Conservation (phyloP, 2,888 invertebrate species). For the Ichneumoninae sp. region DNA sequence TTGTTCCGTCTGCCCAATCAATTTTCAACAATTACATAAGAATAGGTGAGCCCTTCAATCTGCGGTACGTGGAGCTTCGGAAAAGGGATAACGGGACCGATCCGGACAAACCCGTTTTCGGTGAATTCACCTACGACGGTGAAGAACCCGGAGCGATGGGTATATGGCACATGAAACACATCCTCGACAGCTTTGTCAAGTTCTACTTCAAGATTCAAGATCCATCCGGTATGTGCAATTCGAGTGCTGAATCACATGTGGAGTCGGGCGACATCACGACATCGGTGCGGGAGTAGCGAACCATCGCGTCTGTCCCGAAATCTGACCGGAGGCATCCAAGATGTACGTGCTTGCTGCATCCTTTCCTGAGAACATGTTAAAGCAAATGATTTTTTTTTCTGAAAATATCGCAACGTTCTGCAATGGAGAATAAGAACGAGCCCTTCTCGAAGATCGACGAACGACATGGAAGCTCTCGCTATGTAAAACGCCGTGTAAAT, state of each 20-base stretch:
- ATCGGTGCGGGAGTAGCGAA: neutral
- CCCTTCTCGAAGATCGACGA: too few relatives aligned
- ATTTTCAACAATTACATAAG: neutral
- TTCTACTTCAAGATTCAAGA: conserved; percentile 24
- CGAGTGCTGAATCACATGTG: neutral
- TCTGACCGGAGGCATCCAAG: neutral
- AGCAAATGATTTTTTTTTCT: neutral
- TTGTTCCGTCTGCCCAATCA: neutral
- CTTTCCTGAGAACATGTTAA: neutral
- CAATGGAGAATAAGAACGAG: too few relatives aligned
- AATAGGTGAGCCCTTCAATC: neutral
- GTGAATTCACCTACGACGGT: neutral
- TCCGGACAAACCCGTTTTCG: neutral
- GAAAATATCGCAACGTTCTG: too few relatives aligned
- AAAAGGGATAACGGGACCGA: neutral
- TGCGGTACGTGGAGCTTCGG: neutral
- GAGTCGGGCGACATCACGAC: neutral
- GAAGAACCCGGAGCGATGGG: neutral
- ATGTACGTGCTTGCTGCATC: neutral
- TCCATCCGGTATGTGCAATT: neutral
- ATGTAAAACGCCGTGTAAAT: neutral
- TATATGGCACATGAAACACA: conserved; percentile 28
- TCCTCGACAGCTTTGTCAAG: conserved; percentile 22
- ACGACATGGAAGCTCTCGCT: too few relatives aligned
- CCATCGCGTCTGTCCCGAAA: neutral